Conservation (phyloP, 2,113 vertebrate genomes). For the Bambusicola thoracicus region DNA sequence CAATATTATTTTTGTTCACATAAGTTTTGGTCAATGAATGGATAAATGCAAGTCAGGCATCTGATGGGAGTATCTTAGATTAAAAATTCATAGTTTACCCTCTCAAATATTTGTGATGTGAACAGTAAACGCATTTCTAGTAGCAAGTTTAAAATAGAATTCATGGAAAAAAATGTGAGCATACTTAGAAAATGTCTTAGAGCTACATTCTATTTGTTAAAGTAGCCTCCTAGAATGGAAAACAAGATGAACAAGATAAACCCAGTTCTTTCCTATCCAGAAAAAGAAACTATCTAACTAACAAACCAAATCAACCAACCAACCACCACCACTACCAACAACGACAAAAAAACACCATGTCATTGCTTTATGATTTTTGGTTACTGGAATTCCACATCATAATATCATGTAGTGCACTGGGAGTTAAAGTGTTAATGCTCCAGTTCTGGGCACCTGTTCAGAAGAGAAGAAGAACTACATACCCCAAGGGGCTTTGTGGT, state of each 20-base stretch:
- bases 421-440: no score
- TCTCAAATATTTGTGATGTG: not conserved
- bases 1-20: not conserved
- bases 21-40: not conserved
- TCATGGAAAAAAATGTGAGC: not conserved
- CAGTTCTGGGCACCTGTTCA: no score
- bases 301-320: not conserved
- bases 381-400: no score
- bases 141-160: not conserved
- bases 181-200: not conserved
- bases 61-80: not conserved
- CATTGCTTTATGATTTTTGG: no score
- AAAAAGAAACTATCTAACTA: not conserved
- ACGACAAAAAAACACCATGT: not conserved
- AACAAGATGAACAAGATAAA: not conserved
- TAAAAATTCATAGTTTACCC: constrained; percentile 23
- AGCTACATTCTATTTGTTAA: not conserved
- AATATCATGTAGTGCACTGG: no score
- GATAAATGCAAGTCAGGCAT: not conserved
- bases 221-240: not conserved
- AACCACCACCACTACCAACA: not conserved
- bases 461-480: no score
- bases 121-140: not conserved
- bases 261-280: not conserved
- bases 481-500: no score